Percentiles rank a stretch among this genome's conserved stretches.
phyloP scores from a whole-genome alignment of 2,113 vertebrate species.

The Ptilorrhoa leucosticta region DNA sequence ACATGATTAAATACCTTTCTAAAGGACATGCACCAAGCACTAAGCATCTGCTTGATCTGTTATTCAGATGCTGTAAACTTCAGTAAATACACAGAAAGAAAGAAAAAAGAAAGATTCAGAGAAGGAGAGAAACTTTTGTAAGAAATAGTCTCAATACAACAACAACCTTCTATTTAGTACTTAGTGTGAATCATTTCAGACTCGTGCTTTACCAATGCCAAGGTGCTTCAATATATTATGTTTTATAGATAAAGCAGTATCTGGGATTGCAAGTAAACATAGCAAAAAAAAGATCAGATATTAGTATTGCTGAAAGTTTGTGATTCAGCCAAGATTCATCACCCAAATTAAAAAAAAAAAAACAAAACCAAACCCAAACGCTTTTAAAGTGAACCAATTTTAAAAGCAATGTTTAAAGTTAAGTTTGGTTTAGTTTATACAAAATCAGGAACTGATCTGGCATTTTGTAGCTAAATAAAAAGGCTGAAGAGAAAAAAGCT shows the following conservation, averaged over 20 bases:
- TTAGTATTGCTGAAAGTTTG: background rate
- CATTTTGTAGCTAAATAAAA: background rate
- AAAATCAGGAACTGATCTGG: background rate
- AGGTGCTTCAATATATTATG: background rate
- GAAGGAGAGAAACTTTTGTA: background rate
- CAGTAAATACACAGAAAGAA: background rate
- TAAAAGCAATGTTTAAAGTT: background rate
- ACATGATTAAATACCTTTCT: background rate
- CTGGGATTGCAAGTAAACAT: background rate
- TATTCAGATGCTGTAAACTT: background rate
- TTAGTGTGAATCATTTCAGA: background rate
- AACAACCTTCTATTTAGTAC: background rate
- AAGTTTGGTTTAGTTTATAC: background rate
- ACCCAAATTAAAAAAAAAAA: background rate
- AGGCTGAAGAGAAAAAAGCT: background rate
- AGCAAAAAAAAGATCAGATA: background rate
- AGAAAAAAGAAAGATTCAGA: background rate
- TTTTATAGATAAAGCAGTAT: background rate
- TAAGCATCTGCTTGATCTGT: background rate
- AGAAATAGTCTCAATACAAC: background rate
- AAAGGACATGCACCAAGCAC: background rate
- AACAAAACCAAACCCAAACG: fast-evolving
- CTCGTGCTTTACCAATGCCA: background rate
- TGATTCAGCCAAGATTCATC: background rate
- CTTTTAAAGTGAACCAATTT: background rate